A percentile compares a stretch with the other conserved stretches of the same genome.
Conservation (phyloP, 2,797 vertebrate species). For the Phylloscopus collybita region DNA sequence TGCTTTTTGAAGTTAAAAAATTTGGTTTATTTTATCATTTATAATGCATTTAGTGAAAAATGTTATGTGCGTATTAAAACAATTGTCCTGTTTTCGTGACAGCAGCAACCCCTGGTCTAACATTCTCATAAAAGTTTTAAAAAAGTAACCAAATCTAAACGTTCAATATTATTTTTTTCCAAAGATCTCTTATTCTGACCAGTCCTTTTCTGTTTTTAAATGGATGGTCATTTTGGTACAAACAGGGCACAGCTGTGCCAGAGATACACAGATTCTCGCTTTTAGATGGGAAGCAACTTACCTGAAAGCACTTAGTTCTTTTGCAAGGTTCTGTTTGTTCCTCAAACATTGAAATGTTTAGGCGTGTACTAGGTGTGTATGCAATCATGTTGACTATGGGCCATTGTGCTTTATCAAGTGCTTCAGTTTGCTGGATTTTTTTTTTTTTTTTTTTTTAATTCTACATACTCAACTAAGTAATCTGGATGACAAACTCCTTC, state of each 20-base stretch:
- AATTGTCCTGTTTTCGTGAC: not conserved
- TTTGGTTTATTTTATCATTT: not conserved
- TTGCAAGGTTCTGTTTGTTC: not conserved
- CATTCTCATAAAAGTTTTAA: not conserved
- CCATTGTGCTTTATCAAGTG: not conserved
- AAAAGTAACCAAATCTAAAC: not conserved
- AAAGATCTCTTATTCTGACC: not conserved
- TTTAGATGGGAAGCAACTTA: not conserved
- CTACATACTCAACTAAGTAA: not conserved
- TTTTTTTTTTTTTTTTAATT: not conserved
- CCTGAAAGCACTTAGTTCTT: not conserved
- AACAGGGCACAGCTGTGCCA: not conserved
- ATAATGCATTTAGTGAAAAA: not conserved
- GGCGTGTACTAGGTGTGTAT: accelerated
- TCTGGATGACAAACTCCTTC: not conserved
- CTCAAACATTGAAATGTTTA: not conserved
- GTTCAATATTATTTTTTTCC: not conserved
- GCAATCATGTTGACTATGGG: not conserved
- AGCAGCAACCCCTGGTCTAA: accelerated
- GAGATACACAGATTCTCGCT: not conserved
- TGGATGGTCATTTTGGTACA: not conserved
- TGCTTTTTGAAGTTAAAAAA: not conserved
- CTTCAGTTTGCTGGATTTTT: not conserved
- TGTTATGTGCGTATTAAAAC: not conserved
- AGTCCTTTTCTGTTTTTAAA: not conserved